Percentiles rank a stretch among this genome's conserved stretches.
phyloP scores from a whole-genome alignment of 2,797 vertebrate species.

The Pachyuromys duprasi region DNA sequence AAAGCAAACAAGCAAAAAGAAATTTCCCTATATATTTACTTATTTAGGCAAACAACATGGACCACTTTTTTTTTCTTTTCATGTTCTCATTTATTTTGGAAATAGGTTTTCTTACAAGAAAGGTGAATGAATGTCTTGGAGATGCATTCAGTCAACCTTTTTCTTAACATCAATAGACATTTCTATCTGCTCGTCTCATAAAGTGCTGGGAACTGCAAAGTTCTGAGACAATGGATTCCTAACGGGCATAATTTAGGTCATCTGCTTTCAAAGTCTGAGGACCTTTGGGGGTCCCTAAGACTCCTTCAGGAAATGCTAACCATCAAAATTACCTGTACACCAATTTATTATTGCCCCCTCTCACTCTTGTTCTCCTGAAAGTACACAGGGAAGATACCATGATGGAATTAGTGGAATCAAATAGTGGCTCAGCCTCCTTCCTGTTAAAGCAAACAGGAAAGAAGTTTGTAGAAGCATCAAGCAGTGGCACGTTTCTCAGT shows the following conservation, averaged over 20 bases:
- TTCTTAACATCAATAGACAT: neutral
- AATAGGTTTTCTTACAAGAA: neutral
- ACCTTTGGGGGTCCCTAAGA: neutral
- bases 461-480: conserved; percentile 27
- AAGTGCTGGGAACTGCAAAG: neutral
- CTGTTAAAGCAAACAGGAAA: neutral
- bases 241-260: neutral
- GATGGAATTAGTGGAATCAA: neutral
- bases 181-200: conserved; percentile 32
- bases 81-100: conserved; percentile 36
- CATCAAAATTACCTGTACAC: neutral
- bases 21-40: too few species aligned
- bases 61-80: conserved; percentile 61
- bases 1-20: too few species aligned
- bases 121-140: neutral
- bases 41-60: conserved; percentile 69
- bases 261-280: neutral
- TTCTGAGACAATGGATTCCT: neutral
- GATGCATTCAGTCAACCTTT: conserved; percentile 17
- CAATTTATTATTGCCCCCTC: neutral
- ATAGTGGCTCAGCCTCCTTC: neutral
- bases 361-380: neutral
- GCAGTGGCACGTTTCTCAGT: neutral
- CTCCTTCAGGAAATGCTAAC: neutral
- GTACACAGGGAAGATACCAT: neutral